These are phyloP conservation scores for Cylloceria caligata DNA, from an alignment of 2,888 invertebrate genomes.

Conservation along the genomic window DNA sequence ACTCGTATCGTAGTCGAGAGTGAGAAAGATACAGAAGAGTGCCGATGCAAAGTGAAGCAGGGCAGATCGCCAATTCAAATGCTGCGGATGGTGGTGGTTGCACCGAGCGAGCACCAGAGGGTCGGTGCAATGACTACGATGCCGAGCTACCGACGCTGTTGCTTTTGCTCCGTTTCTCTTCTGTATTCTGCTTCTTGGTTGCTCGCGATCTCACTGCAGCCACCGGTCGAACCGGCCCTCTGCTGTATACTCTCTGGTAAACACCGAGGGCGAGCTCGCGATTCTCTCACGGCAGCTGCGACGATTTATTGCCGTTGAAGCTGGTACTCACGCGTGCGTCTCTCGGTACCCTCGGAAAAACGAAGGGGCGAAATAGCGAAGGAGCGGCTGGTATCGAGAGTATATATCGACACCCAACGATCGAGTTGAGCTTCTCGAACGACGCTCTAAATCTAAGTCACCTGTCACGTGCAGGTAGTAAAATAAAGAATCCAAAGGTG, in stretches of 20 bases:
- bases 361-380: conserved; percentile 47
- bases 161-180: conserved; percentile 2
- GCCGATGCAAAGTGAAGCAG: conserved; percentile 30
- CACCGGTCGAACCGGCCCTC: conserved; percentile 46
- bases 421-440: conserved; percentile 35
- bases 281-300: conserved; percentile 66
- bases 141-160: neutral
- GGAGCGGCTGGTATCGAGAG: conserved; percentile 51
- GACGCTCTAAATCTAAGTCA: conserved; percentile 63
- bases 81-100: neutral
- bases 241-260: conserved; percentile 39
- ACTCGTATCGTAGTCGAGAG: conserved; percentile 50
- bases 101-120: conserved; percentile 1
- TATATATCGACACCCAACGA: conserved; percentile 44
- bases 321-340: conserved; percentile 38
- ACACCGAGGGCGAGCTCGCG: conserved; percentile 49
- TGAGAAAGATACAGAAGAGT: neutral
- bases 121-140: conserved; percentile 9
- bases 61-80: conserved; percentile 18
- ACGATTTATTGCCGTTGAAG: conserved; percentile 63
- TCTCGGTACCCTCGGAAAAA: conserved; percentile 37
- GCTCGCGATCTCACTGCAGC: conserved; percentile 6
- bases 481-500: conserved; percentile 35
- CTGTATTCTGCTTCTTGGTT: conserved; percentile 1
- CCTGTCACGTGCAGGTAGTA: conserved; percentile 38